phyloP scores from a whole-genome alignment of 1,140 invertebrate species.

The Drosophila yakuba region DNA sequence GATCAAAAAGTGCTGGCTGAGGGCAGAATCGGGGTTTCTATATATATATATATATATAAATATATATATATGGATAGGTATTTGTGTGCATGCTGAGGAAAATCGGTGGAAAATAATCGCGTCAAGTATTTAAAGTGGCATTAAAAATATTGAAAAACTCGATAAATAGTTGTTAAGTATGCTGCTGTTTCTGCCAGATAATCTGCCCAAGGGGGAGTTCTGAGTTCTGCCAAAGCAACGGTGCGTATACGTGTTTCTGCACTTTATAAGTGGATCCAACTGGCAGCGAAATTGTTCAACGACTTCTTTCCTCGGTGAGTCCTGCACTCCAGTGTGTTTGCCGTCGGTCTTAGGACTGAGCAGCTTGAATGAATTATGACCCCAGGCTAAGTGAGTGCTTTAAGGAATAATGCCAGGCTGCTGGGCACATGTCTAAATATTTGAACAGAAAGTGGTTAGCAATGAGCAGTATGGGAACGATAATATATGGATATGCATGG shows the following conservation, averaged over 20 bases:
- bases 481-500: not conserved
- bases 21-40: constrained; percentile 3
- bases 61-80: constrained; percentile 2
- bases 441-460: not conserved
- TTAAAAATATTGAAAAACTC: constrained; percentile 83
- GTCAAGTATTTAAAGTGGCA: constrained; percentile 81
- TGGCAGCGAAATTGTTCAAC: not conserved
- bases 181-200: constrained; percentile 29
- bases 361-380: constrained; percentile 8
- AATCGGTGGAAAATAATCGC: constrained; percentile 79
- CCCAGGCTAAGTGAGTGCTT: constrained; percentile 9
- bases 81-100: constrained; percentile 60
- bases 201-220: constrained; percentile 9
- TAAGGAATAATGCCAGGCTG: constrained; percentile 2
- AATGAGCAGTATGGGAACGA: too few species aligned
- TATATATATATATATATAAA: constrained; percentile 9
- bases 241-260: constrained; percentile 53
- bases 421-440: constrained; percentile 1
- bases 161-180: constrained; percentile 80
- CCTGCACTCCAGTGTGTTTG: constrained; percentile 6
- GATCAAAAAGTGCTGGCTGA: constrained; percentile 29
- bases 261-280: constrained; percentile 33
- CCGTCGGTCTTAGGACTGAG: constrained; percentile 2
- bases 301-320: not conserved
- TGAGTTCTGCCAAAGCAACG: constrained; percentile 23